A percentile compares a stretch with the other conserved stretches of the same genome.
Evolutionary conservation across 2,888 invertebrate species (phyloP).

Genomic region (Brachyptera risi): DNA sequence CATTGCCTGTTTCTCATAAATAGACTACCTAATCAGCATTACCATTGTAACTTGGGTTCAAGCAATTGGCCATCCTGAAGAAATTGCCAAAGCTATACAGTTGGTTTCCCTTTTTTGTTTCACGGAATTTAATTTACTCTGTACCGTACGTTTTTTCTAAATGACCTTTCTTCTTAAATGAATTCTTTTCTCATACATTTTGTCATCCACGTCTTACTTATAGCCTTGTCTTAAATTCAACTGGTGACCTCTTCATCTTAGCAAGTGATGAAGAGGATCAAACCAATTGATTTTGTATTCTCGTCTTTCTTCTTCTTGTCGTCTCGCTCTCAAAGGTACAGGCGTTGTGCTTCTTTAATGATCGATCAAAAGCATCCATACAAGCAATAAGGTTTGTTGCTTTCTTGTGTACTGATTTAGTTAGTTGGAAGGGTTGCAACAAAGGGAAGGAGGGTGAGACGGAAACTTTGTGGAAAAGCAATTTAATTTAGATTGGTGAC

Average conservation of each 20-base stretch:
- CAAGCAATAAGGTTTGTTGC: too few relatives aligned
- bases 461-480: neutral
- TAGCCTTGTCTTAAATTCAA: neutral
- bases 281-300: too few relatives aligned
- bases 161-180: constrained; percentile 1
- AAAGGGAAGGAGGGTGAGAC: too few relatives aligned
- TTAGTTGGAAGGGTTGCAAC: too few relatives aligned
- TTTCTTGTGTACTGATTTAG: neutral
- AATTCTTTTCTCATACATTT: neutral
- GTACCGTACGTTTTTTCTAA: constrained; percentile 6
- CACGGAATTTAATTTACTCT: constrained; percentile 3
- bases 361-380: neutral
- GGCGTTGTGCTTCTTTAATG: neutral
- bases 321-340: constrained; percentile 1
- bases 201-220: neutral
- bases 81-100: neutral
- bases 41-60: too few relatives aligned
- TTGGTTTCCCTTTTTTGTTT: neutral
- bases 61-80: neutral
- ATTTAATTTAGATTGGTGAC: neutral
- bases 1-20: too few relatives aligned
- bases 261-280: neutral
- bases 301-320: neutral
- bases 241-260: neutral
- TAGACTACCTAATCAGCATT: too few relatives aligned